These are phyloP conservation scores for Lepus timidus DNA, from an alignment of 2,113 vertebrate genomes.

Conservation along the genomic window DNA sequence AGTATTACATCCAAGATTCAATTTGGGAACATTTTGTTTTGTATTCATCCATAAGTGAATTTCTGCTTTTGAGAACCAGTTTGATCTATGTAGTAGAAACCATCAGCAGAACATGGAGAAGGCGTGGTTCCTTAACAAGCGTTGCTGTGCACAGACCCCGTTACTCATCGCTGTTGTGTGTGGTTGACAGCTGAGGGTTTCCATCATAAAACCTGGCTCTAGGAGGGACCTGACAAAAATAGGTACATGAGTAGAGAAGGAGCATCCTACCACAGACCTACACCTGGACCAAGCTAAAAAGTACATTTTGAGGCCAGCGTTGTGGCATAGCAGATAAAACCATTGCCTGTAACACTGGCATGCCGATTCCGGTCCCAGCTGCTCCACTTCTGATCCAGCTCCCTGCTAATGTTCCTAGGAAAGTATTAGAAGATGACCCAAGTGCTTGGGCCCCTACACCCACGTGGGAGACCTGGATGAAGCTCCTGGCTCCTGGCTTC, in stretches of 20 bases:
- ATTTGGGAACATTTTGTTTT: conserved; percentile 47
- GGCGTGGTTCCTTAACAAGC: background rate
- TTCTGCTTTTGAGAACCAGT: conserved; percentile 25
- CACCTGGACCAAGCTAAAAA: too few species aligned
- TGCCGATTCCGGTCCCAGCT: too few species aligned
- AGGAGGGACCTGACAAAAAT: background rate
- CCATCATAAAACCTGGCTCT: conserved; percentile 5
- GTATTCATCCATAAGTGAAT: conserved; percentile 1
- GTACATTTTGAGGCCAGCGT: too few species aligned
- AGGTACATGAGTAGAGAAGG: background rate
- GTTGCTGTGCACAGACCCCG: conserved; percentile 35
- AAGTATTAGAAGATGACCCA: too few species aligned
- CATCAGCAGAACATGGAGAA: conserved; percentile 17
- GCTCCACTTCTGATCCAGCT: too few species aligned
- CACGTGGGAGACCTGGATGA: too few species aligned
- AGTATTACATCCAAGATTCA: background rate
- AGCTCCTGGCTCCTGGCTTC: too few species aligned
- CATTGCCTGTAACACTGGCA: too few species aligned
- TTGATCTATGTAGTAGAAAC: conserved; percentile 10
- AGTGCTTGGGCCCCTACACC: too few species aligned
- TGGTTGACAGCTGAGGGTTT: background rate
- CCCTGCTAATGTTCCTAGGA: too few species aligned
- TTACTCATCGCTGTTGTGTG: background rate
- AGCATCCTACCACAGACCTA: background rate
- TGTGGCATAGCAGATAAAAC: too few species aligned